Percentiles rank a stretch among this genome's conserved stretches.
phyloP scores from a whole-genome alignment of 2,888 invertebrate species.

The Chirona hameri region DNA sequence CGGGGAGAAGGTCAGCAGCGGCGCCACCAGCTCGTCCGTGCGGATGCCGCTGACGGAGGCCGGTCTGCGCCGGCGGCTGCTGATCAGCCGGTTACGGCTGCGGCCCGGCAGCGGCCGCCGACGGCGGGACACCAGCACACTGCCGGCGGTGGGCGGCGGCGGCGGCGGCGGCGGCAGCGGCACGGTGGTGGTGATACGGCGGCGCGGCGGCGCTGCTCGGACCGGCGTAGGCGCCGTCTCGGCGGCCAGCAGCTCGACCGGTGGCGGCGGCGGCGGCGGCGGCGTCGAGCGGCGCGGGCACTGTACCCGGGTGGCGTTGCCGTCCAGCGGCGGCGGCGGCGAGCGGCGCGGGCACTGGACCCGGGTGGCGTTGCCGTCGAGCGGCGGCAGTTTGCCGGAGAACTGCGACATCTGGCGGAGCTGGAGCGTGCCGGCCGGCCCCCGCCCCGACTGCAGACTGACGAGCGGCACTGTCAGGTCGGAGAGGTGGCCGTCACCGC shows the following conservation, averaged over 20 bases:
- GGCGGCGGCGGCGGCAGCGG: neutral
- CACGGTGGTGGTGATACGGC: neutral
- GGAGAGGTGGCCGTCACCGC: neutral
- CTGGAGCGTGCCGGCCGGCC: neutral
- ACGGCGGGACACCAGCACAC: neutral
- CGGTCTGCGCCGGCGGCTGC: neutral
- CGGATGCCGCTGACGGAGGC: slow-evolving; percentile 28
- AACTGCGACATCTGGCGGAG: neutral
- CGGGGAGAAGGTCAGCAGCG: slow-evolving; percentile 12
- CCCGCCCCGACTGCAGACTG: neutral
- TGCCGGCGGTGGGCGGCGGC: neutral
- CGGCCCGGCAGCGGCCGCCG: neutral
- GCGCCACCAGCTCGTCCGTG: slow-evolving; percentile 34
- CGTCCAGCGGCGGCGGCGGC: slow-evolving; percentile 36
- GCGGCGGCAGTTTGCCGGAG: neutral
- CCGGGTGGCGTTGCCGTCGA: neutral
- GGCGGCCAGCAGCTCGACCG: slow-evolving; percentile 35
- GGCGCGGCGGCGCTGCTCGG: neutral
- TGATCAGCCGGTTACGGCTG: neutral
- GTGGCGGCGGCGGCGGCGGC: slow-evolving; percentile 33
- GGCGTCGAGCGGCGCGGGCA: slow-evolving; percentile 39
- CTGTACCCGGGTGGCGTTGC: neutral
- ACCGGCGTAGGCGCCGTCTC: neutral
- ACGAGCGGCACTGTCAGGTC: neutral
- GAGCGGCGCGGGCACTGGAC: slow-evolving; percentile 38